Evolutionary conservation across 2,113 vertebrate genomes (phyloP).

Genomic region (Gopherus flavomarginatus): DNA sequence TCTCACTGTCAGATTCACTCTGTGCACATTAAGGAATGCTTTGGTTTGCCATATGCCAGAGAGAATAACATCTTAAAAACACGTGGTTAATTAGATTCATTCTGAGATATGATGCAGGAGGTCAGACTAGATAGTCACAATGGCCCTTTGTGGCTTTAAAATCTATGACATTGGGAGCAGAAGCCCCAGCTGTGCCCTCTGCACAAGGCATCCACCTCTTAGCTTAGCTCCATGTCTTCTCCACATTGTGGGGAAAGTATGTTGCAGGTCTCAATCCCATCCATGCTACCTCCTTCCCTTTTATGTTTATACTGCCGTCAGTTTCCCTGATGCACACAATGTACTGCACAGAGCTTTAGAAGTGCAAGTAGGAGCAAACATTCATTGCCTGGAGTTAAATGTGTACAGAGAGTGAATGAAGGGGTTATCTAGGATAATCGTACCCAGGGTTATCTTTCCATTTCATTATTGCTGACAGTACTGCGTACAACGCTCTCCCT

Average conservation of each 20-base stretch:
- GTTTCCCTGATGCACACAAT: neutral
- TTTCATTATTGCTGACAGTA: neutral
- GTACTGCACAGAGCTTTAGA: neutral
- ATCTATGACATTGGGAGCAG: neutral
- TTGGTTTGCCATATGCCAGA: neutral
- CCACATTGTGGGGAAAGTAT: neutral
- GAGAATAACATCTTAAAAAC: neutral
- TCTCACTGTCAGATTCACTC: neutral
- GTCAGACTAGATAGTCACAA: too few relatives aligned
- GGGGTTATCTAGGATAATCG: neutral
- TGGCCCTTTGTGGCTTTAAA: neutral
- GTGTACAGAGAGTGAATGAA: neutral
- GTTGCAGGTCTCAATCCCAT: too few relatives aligned
- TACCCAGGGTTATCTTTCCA: neutral
- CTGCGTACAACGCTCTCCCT: neutral
- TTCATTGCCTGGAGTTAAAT: neutral
- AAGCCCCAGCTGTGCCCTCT: neutral
- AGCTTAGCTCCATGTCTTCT: too few relatives aligned
- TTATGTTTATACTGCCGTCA: neutral
- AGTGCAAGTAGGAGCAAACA: neutral
- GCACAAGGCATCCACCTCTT: neutral
- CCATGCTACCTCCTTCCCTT: neutral
- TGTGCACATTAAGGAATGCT: neutral
- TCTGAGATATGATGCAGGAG: neutral
- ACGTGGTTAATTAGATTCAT: rapidly evolving